Evolutionary conservation across 2,113 vertebrate genomes (phyloP).

Genomic region (Halichoeres trimaculatus): DNA sequence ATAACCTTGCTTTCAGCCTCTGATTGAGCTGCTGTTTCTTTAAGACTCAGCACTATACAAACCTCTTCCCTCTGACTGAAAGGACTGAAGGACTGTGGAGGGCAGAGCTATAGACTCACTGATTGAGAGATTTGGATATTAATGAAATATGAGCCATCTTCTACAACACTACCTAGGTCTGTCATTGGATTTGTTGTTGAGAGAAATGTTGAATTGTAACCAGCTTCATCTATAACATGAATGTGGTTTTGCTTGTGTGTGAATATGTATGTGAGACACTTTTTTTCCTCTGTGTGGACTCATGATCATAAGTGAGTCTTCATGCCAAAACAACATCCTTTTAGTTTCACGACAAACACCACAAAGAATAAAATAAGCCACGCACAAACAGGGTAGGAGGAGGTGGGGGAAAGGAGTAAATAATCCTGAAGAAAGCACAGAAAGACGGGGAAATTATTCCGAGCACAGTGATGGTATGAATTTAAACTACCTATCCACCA

Average conservation of each 20-base stretch:
- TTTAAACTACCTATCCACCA: constrained; percentile 40
- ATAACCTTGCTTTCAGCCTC: too few relatives aligned
- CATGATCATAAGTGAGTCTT: constrained; percentile 32
- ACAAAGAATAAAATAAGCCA: constrained; percentile 12
- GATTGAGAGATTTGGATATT: not conserved
- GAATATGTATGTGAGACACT: constrained; percentile 7
- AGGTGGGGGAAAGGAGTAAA: constrained; percentile 14
- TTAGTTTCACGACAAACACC: constrained; percentile 58
- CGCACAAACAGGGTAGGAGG: not conserved
- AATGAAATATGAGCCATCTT: not conserved
- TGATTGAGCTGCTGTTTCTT: too few relatives aligned
- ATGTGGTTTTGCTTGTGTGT: constrained; percentile 18
- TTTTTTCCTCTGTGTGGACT: constrained; percentile 33
- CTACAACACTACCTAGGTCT: not conserved
- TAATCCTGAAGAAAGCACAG: constrained; percentile 57
- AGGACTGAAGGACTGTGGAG: too few relatives aligned
- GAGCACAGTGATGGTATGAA: constrained; percentile 54
- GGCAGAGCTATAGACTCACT: too few relatives aligned
- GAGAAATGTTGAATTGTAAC: not conserved
- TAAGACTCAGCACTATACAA: too few relatives aligned
- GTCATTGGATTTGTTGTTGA: constrained; percentile 24
- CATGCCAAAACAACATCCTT: constrained; percentile 62
- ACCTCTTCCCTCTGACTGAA: too few relatives aligned
- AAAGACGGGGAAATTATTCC: constrained; percentile 10
- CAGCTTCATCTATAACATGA: constrained; percentile 29